Evolutionary conservation across 2,113 vertebrate species (phyloP).

Genomic region (Neodon shergylaensis): DNA sequence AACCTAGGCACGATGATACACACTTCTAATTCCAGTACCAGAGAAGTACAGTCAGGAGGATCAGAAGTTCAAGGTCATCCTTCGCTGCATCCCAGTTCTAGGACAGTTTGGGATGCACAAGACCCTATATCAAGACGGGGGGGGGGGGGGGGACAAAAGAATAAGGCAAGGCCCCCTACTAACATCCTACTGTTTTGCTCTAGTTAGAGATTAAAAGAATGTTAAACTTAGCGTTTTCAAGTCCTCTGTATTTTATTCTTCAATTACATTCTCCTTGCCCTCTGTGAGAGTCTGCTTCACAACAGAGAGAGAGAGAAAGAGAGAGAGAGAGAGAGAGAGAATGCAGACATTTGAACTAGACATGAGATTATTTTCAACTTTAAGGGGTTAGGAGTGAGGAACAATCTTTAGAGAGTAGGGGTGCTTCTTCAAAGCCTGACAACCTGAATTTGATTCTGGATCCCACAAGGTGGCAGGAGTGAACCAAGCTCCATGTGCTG

Average conservation of each 20-base stretch:
- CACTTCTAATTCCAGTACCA: not conserved
- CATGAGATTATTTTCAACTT: not conserved
- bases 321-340: not conserved
- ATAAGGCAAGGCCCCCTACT: not conserved
- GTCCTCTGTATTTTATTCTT: not conserved
- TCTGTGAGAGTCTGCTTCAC: not conserved
- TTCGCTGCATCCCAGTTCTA: not conserved
- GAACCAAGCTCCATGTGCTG: not conserved
- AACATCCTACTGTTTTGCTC: not conserved
- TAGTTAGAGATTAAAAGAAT: not conserved
- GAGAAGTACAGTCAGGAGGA: not conserved
- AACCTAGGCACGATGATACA: not conserved
- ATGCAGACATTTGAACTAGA: not conserved
- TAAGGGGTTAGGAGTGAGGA: not conserved
- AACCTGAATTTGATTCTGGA: not conserved
- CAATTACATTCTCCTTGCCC: not conserved
- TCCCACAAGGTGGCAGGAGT: not conserved
- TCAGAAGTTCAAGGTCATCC: not conserved
- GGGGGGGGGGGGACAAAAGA: too few species aligned
- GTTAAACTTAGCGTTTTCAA: not conserved
- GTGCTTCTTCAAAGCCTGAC: not conserved
- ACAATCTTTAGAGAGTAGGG: not conserved
- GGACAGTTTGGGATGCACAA: not conserved
- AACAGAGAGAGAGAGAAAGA: too few species aligned
- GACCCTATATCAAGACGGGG: not conserved